A percentile compares a stretch with the other conserved stretches of the same genome.
Evolutionary conservation across 2,113 vertebrate species (phyloP).

Genomic region (Entomyzon cyanotis): DNA sequence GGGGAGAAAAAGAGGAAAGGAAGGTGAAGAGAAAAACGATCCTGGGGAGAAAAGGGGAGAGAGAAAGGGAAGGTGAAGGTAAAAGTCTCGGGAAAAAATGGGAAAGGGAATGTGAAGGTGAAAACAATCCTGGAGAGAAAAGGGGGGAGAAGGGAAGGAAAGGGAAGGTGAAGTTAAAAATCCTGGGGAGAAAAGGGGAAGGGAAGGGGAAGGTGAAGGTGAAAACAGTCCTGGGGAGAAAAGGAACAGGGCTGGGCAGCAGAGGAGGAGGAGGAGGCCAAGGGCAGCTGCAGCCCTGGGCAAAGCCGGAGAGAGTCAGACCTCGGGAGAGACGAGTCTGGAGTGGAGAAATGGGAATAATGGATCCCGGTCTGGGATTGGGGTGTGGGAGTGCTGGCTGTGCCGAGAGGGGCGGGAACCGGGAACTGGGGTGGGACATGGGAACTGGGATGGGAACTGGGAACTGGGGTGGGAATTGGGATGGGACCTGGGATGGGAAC

Average conservation of each 20-base stretch:
- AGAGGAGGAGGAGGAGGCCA: neutral
- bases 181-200: too few relatives aligned
- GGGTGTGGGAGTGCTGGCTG: neutral
- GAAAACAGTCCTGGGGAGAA: too few relatives aligned
- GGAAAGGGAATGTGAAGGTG: too few relatives aligned
- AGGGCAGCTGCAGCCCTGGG: neutral
- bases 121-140: too few relatives aligned
- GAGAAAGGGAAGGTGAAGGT: too few relatives aligned
- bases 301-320: neutral
- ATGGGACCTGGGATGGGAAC: neutral
- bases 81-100: too few relatives aligned
- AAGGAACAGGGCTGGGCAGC: neutral
- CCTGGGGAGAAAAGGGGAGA: too few relatives aligned
- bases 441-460: neutral
- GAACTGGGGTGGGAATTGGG: neutral
- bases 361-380: rapidly evolving
- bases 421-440: neutral
- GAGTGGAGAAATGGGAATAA: neutral
- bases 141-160: too few relatives aligned
- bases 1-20: too few relatives aligned
- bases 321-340: neutral
- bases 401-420: rapidly evolving
- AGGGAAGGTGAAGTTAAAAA: too few relatives aligned
- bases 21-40: too few relatives aligned
- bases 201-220: too few relatives aligned